Conservation (phyloP, 2,888 invertebrate genomes). For the Hydriomena furcata region DNA sequence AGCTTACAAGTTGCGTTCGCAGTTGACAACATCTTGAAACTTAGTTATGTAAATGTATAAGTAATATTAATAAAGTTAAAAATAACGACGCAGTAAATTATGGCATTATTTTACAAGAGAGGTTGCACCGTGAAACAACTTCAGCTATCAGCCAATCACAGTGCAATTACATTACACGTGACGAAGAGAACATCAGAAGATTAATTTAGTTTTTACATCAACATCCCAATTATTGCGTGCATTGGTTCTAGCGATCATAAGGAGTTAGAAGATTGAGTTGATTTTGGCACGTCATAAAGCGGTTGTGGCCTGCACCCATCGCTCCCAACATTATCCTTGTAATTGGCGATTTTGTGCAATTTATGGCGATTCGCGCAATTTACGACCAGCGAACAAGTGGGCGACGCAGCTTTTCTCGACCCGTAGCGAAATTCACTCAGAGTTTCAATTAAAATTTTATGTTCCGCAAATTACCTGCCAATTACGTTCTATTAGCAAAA, state of each 20-base stretch:
- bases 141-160: constrained; percentile 41
- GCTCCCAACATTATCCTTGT: constrained; percentile 72
- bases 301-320: constrained; percentile 46
- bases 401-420: constrained; percentile 58
- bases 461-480: constrained; percentile 72
- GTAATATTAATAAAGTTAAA: background rate
- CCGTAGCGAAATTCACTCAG: constrained; percentile 61
- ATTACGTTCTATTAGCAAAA: constrained; percentile 71
- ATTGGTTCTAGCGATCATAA: constrained; percentile 49
- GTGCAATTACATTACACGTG: constrained; percentile 50
- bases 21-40: too few relatives aligned
- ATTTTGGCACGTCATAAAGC: constrained; percentile 60
- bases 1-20: too few relatives aligned
- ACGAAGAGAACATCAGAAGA: constrained; percentile 42
- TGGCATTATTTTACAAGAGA: constrained; percentile 36
- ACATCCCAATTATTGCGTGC: constrained; percentile 48
- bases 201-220: constrained; percentile 51
- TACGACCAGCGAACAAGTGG: constrained; percentile 80
- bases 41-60: too few relatives aligned
- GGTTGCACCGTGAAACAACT: constrained; percentile 41
- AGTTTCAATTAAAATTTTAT: constrained; percentile 78
- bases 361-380: constrained; percentile 79
- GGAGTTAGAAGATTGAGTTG: constrained; percentile 52
- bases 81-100: constrained; percentile 10
- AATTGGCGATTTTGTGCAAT: constrained; percentile 80